These are phyloP conservation scores for Campylomormyrus numenius DNA, from an alignment of 2,113 vertebrate species.

Conservation along the genomic window DNA sequence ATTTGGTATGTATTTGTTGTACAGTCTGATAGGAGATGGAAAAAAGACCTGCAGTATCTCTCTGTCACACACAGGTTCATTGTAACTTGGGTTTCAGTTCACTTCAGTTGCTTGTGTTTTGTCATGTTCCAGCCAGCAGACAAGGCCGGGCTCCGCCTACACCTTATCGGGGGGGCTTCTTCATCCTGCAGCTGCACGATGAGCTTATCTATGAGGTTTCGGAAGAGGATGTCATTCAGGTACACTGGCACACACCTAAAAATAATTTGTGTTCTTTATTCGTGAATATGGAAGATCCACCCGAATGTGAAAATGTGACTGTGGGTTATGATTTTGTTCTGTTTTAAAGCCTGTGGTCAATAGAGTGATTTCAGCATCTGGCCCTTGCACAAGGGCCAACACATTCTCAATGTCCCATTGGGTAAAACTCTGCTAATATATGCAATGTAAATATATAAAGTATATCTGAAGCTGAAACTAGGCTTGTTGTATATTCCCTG, in stretches of 20 bases:
- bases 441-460: not conserved
- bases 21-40: no score
- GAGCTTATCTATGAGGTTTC: slow-evolving; percentile 91
- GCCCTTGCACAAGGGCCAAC: not conserved
- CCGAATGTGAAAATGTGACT: not conserved
- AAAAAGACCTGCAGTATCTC: no score
- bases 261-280: not conserved
- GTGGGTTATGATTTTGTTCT: not conserved
- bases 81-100: not conserved
- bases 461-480: not conserved
- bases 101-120: not conserved
- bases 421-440: not conserved
- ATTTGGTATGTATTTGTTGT: no score
- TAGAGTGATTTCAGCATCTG: not conserved
- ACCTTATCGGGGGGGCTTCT: slow-evolving; percentile 70
- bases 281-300: not conserved
- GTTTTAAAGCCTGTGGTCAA: not conserved
- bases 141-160: slow-evolving; percentile 27
- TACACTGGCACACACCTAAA: slow-evolving; percentile 38
- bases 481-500: not conserved
- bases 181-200: slow-evolving; percentile 90
- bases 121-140: slow-evolving; percentile 24
- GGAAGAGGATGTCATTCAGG: slow-evolving; percentile 82
- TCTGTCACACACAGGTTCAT: not conserved
- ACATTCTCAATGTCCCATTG: not conserved